phyloP scores from a whole-genome alignment of 2,888 invertebrate species.

The Copidosoma aretas region DNA sequence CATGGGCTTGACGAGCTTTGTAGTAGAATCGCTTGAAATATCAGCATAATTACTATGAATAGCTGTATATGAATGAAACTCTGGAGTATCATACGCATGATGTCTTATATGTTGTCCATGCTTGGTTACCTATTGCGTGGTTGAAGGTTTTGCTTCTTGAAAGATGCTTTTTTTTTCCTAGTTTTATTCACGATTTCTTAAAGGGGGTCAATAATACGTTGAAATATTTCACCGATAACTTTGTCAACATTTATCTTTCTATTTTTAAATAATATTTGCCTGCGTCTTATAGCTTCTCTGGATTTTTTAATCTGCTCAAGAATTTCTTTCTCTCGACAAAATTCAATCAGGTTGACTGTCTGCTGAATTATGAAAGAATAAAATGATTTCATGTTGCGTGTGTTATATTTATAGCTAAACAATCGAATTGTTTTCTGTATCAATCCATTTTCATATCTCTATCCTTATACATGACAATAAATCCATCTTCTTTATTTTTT shows the following conservation, averaged over 20 bases:
- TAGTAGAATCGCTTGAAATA: background rate
- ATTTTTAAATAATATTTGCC: too few relatives aligned
- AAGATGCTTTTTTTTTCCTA: background rate
- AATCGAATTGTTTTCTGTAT: conserved; percentile 51
- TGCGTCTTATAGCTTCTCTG: background rate
- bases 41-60: background rate
- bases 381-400: background rate
- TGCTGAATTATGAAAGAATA: background rate
- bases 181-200: background rate
- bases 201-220: background rate
- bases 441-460: conserved; percentile 46
- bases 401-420: conserved; percentile 26
- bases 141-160: background rate
- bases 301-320: background rate
- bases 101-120: background rate
- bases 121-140: background rate
- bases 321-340: too few relatives aligned
- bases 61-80: background rate
- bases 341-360: background rate
- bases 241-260: too few relatives aligned
- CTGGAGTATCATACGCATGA: background rate
- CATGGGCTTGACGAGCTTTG: background rate
- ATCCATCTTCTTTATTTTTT: conserved; percentile 48
- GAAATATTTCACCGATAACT: too few relatives aligned
- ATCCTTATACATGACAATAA: conserved; percentile 51